A percentile compares a stretch with the other conserved stretches of the same genome.
Evolutionary conservation across 1,140 invertebrate genomes (phyloP).

Genomic region (Asobara japonica): DNA sequence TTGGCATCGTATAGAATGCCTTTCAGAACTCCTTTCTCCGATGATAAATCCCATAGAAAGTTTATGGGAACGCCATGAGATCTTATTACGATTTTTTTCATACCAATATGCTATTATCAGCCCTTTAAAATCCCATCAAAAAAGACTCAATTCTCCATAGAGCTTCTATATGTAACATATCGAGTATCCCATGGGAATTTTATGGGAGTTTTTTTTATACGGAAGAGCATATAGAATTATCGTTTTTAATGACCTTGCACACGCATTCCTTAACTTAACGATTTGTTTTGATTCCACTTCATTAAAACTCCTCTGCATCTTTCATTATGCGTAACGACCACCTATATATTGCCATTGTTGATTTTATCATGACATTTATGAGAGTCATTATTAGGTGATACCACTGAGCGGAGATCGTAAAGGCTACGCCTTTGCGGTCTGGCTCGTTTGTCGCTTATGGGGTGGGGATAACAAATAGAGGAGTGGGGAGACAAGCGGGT

Average conservation of each 20-base stretch:
- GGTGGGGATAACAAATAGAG: constrained; percentile 28
- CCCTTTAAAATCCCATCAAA: too few species aligned
- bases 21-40: too few species aligned
- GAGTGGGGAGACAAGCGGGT: constrained; percentile 57
- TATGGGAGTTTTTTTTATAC: too few species aligned
- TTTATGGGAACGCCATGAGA: too few species aligned
- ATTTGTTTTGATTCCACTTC: constrained; percentile 66
- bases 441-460: constrained; percentile 43
- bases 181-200: too few species aligned
- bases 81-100: too few species aligned
- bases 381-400: constrained; percentile 64
- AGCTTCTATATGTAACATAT: too few species aligned
- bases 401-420: constrained; percentile 56
- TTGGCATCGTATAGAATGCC: too few species aligned
- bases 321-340: constrained; percentile 57
- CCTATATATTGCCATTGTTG: constrained; percentile 62
- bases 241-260: constrained; percentile 16
- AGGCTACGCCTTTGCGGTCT: constrained; percentile 62
- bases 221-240: too few species aligned
- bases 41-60: too few species aligned
- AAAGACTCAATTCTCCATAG: too few species aligned
- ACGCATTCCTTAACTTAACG: constrained; percentile 49
- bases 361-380: constrained; percentile 66
- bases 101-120: too few species aligned
- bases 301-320: constrained; percentile 55